Evolutionary conservation across 2,113 vertebrate genomes (phyloP).

Genomic region (Guaruba guarouba): DNA sequence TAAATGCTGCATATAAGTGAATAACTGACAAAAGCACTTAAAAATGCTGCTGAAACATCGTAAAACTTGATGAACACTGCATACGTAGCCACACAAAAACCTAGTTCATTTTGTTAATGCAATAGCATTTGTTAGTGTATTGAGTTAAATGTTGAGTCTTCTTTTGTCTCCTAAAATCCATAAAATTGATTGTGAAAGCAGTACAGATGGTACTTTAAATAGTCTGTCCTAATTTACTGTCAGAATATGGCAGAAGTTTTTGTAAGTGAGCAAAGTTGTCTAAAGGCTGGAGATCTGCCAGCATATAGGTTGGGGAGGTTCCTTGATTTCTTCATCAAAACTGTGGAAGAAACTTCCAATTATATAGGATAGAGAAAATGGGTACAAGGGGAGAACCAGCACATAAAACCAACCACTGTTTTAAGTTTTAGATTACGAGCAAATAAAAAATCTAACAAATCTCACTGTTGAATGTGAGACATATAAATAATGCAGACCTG

Average conservation of each 20-base stretch:
- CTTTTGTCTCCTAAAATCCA: not conserved
- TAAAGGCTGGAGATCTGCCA: not conserved
- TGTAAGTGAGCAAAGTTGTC: not conserved
- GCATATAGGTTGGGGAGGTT: not conserved
- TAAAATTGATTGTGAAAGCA: not conserved
- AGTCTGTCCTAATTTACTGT: not conserved
- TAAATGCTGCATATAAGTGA: not conserved
- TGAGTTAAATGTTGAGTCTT: not conserved
- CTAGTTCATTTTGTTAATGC: not conserved
- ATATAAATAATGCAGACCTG: not conserved
- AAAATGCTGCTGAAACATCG: not conserved
- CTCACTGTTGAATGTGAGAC: not conserved
- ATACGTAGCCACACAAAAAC: not conserved
- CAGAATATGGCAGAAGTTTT: not conserved
- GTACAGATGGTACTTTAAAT: not conserved
- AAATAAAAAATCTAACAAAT: not conserved
- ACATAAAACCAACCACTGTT: not conserved
- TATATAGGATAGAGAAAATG: not conserved
- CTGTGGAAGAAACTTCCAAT: not conserved
- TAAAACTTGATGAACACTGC: not conserved
- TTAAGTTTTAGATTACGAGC: not conserved
- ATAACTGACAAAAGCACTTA: not conserved
- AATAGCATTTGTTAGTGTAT: not conserved
- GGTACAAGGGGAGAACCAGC: not conserved
- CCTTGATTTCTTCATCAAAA: not conserved